phyloP scores from a whole-genome alignment of 2,797 vertebrate genomes.

The Sebastes wilsoni region DNA sequence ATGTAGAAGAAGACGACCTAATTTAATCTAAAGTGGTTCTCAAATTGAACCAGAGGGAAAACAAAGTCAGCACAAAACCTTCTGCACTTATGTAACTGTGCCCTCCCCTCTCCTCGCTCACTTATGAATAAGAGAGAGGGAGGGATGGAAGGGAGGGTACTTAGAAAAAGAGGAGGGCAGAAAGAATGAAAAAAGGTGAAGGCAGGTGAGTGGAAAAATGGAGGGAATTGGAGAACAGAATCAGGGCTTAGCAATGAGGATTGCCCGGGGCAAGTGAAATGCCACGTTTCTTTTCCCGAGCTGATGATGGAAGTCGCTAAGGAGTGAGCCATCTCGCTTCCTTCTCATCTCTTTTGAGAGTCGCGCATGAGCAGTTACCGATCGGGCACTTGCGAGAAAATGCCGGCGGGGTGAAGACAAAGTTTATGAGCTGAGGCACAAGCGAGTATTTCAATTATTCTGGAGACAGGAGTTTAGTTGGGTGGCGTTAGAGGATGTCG shows the following conservation, averaged over 20 bases:
- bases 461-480: background rate
- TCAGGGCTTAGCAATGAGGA: background rate
- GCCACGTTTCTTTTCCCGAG: background rate
- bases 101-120: slow-evolving; percentile 11
- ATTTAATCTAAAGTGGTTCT: slow-evolving; percentile 76
- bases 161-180: background rate
- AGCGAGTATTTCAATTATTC: background rate
- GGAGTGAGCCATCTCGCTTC: background rate
- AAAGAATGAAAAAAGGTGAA: background rate
- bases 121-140: slow-evolving; percentile 45
- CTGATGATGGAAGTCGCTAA: background rate
- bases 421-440: background rate
- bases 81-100: slow-evolving; percentile 63
- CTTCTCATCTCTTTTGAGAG: background rate
- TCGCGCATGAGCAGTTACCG: background rate
- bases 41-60: slow-evolving; percentile 69
- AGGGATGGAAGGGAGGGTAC: background rate
- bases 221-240: background rate
- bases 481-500: background rate
- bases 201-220: background rate
- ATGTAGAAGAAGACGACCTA: slow-evolving; percentile 57
- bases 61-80: slow-evolving; percentile 73
- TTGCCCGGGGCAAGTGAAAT: background rate
- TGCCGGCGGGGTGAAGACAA: background rate
- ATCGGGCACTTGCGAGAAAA: background rate